phyloP scores from a whole-genome alignment of 2,888 invertebrate species.

The Phortica okadai region DNA sequence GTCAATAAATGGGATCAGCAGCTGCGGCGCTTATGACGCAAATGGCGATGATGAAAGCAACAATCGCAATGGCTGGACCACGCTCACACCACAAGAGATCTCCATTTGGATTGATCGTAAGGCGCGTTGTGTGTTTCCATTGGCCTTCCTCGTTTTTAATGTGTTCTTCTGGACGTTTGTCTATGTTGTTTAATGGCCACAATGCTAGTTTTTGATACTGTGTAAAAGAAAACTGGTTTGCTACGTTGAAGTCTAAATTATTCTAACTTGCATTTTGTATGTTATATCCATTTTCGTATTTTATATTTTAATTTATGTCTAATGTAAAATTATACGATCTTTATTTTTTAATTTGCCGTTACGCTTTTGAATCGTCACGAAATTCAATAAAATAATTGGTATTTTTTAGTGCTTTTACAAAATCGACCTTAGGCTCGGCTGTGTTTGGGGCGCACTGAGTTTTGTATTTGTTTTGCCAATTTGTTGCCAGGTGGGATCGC shows the following conservation, averaged over 20 bases:
- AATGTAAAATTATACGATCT: no score
- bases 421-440: not conserved
- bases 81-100: slow-evolving; percentile 92
- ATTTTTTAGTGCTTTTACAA: not conserved
- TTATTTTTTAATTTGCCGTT: no score
- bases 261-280: not conserved
- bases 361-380: no score
- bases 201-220: not conserved
- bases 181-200: slow-evolving; percentile 68
- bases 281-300: no score
- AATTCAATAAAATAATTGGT: not conserved
- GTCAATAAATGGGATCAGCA: not conserved
- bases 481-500: no score
- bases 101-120: slow-evolving; percentile 89
- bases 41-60: slow-evolving; percentile 57
- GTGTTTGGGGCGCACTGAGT: not conserved
- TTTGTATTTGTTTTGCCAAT: not conserved
- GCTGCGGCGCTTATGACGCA: not conserved
- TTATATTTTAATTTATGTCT: no score
- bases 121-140: slow-evolving; percentile 86
- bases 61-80: slow-evolving; percentile 84
- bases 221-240: no score
- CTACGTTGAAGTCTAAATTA: no score
- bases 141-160: slow-evolving; percentile 88
- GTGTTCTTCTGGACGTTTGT: slow-evolving; percentile 88